A percentile compares a stretch with the other conserved stretches of the same genome.
Conservation (phyloP, 1,140 invertebrate species). For the Ostrea edulis region DNA sequence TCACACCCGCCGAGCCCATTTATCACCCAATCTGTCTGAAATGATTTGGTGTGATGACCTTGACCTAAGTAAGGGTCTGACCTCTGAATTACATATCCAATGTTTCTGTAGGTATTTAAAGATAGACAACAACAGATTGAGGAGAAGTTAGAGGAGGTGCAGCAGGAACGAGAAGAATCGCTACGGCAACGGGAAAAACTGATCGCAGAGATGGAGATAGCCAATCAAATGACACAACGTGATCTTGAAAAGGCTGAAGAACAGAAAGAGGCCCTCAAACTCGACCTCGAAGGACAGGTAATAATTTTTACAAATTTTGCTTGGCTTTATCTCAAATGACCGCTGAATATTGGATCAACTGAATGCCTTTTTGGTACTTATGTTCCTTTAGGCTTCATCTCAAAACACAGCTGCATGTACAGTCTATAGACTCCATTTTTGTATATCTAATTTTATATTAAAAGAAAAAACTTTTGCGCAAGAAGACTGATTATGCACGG, state of each 20-base stretch:
- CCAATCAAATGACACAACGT: conserved; percentile 75
- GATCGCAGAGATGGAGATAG: conserved; percentile 77
- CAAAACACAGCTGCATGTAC: too few relatives aligned
- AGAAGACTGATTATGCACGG: too few relatives aligned
- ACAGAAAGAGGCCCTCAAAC: conserved; percentile 69
- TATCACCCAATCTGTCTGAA: too few relatives aligned
- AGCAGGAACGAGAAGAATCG: conserved; percentile 74
- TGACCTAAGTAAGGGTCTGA: too few relatives aligned
- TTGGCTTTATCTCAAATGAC: background rate
- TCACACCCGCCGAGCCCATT: too few relatives aligned
- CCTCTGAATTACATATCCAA: too few relatives aligned
- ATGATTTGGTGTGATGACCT: too few relatives aligned
- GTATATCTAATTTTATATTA: background rate
- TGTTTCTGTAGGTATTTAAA: conserved; percentile 72
- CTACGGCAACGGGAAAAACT: conserved; percentile 76
- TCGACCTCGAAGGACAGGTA: conserved; percentile 77
- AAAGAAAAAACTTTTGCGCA: too few relatives aligned
- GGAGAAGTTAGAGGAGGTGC: conserved; percentile 71
- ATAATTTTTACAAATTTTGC: background rate
- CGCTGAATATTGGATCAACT: background rate
- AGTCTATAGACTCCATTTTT: background rate
- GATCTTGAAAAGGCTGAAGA: conserved; percentile 71
- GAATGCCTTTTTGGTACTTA: background rate
- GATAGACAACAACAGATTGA: conserved; percentile 76
- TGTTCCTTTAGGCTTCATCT: too few relatives aligned